A percentile compares a stretch with the other conserved stretches of the same genome.
Conservation (phyloP, 1,140 invertebrate species). For the Chlorops oryzae region DNA sequence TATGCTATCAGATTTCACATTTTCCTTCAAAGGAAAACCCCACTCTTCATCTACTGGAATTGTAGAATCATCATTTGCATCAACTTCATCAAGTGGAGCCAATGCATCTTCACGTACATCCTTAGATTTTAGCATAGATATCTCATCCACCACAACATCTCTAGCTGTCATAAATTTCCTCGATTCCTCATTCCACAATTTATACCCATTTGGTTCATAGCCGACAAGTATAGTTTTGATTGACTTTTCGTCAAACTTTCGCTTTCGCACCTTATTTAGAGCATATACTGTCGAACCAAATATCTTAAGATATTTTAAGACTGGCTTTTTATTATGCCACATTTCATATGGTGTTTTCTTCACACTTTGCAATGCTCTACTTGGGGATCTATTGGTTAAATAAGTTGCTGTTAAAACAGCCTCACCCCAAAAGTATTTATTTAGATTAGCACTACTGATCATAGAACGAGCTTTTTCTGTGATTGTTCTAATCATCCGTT, state of each 20-base stretch:
- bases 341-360: constrained; percentile 48
- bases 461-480: constrained; percentile 47
- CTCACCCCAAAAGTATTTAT: constrained; percentile 43
- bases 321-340: constrained; percentile 48
- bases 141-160: constrained; percentile 48
- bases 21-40: too few relatives aligned
- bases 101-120: constrained; percentile 13
- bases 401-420: constrained; percentile 41
- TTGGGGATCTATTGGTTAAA: constrained; percentile 49
- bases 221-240: constrained; percentile 45
- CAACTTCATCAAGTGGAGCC: too few relatives aligned
- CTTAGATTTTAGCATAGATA: constrained; percentile 34
- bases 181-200: constrained; percentile 37
- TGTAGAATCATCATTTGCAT: too few relatives aligned
- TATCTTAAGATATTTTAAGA: constrained; percentile 48
- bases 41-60: too few relatives aligned
- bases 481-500: constrained; percentile 48
- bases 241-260: constrained; percentile 47
- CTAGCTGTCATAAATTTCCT: constrained; percentile 38
- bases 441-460: constrained; percentile 33
- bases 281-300: constrained; percentile 50
- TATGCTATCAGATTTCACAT: too few relatives aligned
- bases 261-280: constrained; percentile 44
- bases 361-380: constrained; percentile 32
- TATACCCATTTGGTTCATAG: constrained; percentile 49